phyloP scores from a whole-genome alignment of 2,113 vertebrate genomes.

The Mixornis gularis region DNA sequence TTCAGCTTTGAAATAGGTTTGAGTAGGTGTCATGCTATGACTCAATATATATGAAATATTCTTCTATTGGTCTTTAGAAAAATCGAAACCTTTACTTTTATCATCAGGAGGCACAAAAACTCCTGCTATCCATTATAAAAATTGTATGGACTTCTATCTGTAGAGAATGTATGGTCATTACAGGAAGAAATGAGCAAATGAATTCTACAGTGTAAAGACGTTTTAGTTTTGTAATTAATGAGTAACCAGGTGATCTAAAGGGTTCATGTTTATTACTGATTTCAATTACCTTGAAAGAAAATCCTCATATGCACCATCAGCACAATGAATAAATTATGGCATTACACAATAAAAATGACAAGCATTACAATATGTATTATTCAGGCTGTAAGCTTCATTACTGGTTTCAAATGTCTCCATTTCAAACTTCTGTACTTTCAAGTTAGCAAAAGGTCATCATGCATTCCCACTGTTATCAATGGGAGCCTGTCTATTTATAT shows the following conservation, averaged over 20 bases:
- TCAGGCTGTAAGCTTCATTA: neutral
- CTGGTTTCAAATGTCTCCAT: neutral
- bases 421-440: neutral
- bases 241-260: neutral
- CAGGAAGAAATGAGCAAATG: neutral
- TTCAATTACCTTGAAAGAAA: slow-evolving; percentile 8
- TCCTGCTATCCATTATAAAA: neutral
- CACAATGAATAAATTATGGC: neutral
- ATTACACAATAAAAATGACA: neutral
- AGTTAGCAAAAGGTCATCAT: neutral
- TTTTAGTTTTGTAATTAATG: neutral
- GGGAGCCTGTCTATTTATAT: slow-evolving; percentile 8
- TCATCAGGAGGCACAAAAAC: neutral
- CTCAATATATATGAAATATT: neutral
- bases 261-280: neutral
- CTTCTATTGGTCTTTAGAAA: neutral
- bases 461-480: neutral
- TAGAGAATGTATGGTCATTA: neutral
- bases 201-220: neutral
- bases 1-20: neutral
- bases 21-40: neutral
- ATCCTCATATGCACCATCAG: neutral
- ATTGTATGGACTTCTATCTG: neutral
- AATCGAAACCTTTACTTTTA: neutral
- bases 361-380: neutral